Conservation (phyloP, 2,888 invertebrate species). For the Tachina lurida region DNA sequence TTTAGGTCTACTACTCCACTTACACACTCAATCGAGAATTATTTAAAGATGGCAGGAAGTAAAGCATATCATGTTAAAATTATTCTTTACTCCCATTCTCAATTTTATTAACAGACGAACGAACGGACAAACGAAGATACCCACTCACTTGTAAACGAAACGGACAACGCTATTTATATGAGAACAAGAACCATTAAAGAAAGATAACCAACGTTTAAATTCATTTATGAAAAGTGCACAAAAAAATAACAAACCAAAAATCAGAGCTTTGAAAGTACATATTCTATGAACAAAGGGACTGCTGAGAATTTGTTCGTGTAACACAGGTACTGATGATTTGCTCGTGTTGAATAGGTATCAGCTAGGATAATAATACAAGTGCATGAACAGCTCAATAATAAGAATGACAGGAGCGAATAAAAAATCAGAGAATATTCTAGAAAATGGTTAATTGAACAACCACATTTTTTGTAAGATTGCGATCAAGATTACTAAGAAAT, state of each 20-base stretch:
- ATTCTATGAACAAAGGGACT: background rate
- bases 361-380: too few relatives aligned
- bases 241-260: background rate
- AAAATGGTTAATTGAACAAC: too few relatives aligned
- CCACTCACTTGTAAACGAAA: conserved; percentile 19
- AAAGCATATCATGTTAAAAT: conserved; percentile 41
- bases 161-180: conserved; percentile 1
- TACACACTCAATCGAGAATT: conserved; percentile 7
- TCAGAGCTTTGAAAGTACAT: conserved; percentile 16
- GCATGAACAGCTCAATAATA: too few relatives aligned
- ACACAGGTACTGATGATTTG: too few relatives aligned
- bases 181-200: conserved; percentile 18
- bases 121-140: background rate
- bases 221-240: background rate
- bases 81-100: conserved; percentile 1
- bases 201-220: conserved; percentile 6
- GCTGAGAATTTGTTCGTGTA: too few relatives aligned
- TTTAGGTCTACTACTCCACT: background rate
- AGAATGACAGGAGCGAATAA: too few relatives aligned
- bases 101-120: background rate
- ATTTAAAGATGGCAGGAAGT: conserved; percentile 40
- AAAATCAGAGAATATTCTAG: too few relatives aligned
- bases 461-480: too few relatives aligned
- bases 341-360: too few relatives aligned
- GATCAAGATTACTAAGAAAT: too few relatives aligned